phyloP scores from a whole-genome alignment of 2,113 vertebrate genomes.

The Podarcis muralis region DNA sequence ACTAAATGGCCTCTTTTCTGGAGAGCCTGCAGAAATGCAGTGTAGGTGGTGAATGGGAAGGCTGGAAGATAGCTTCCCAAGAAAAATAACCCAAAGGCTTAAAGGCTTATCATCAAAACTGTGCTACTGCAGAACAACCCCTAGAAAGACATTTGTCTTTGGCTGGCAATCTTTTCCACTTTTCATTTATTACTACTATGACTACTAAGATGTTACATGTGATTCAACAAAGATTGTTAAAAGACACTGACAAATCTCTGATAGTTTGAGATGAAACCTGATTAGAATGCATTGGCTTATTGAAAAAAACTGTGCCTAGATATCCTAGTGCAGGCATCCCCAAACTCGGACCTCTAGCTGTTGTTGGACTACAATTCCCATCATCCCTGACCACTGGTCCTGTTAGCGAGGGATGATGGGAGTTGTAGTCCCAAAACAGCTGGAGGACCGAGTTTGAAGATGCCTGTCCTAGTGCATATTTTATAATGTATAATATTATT shows the following conservation, averaged over 20 bases:
- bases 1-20: constrained; percentile 68
- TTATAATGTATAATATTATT: too few species aligned
- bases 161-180: background rate
- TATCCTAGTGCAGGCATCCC: too few species aligned
- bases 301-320: background rate
- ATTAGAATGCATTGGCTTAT: background rate
- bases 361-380: too few species aligned
- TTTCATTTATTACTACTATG: background rate
- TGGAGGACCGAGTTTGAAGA: too few species aligned
- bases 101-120: constrained; percentile 58
- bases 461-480: too few species aligned
- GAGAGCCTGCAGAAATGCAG: constrained; percentile 39
- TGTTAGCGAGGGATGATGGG: too few species aligned
- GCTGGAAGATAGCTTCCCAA: constrained; percentile 33
- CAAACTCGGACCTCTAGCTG: too few species aligned
- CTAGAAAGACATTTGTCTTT: constrained; percentile 38
- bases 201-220: background rate
- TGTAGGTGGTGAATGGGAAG: constrained; percentile 25
- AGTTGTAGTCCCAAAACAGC: too few species aligned
- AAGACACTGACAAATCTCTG: background rate
- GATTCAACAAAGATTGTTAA: background rate
- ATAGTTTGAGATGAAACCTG: background rate
- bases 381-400: too few species aligned
- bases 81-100: constrained; percentile 59
- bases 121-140: constrained; percentile 52